Evolutionary conservation across 2,888 invertebrate species (phyloP), one percentile per base, ranked within the genome.

Genomic region (Noctua pronuba): DNA sequence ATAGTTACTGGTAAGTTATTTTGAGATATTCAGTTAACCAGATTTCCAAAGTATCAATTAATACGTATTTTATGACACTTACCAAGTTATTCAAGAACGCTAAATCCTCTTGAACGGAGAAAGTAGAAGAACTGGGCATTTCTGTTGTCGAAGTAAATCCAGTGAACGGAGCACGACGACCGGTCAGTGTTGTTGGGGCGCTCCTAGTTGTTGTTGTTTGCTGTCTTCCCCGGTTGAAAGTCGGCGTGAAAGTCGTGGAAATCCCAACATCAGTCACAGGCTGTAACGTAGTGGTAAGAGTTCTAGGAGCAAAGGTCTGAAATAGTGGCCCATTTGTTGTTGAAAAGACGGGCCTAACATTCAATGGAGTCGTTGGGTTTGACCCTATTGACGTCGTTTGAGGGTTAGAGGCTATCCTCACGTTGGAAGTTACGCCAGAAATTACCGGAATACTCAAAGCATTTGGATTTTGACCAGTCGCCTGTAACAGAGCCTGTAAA

Each of bases 1-100:
- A 1, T 5, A 16, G 16, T 6, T 31, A n/a, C 21, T 18, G 21
- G 21, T 35, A 1, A 38, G 35, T 18, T 4, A 41, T 1, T 46
- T 66, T 28, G 16, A 41, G 3, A 28, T 44, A 38, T 52, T 38
- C 6, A 52, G 10, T 31, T 46, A 2, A 31, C 11, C 11, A 38
- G 0, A 5, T 38, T 66, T 68, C 31, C 2, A 65, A 41, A 49
- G 3, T 7, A 35, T 13, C 18, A 38, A 35, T 3, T 21, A 76
- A n/a, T 35, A 18, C 11, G 13, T 28, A 52, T 35, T 44, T 58
- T 5, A 74, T 49, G 6, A 24, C 2, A 88, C 94, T 93, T 95
- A 97, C 97, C 96, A 97, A 94, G 86, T 97, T 97, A 89, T 97
- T 97, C 38, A 97, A 92, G 90, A 97, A 97, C 60, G 96, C 97